A percentile compares a stretch with the other conserved stretches of the same genome.
phyloP scores from a whole-genome alignment of 2,113 vertebrate species.

The Anarrhichthys ocellatus region DNA sequence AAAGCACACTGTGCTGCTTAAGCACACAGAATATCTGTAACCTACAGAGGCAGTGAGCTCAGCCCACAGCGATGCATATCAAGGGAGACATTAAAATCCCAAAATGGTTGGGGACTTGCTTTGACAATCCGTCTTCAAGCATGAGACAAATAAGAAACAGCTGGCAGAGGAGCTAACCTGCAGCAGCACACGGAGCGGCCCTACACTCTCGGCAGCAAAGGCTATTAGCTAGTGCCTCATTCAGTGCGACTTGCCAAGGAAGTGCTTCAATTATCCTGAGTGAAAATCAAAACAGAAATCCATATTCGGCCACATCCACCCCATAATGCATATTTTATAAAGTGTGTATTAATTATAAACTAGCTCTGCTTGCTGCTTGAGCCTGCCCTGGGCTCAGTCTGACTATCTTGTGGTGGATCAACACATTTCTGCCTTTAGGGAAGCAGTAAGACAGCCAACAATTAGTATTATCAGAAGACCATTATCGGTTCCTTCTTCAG shows the following conservation, averaged over 20 bases:
- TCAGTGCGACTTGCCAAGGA: constrained; percentile 53
- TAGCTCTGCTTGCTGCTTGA: constrained; percentile 60
- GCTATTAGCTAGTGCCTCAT: constrained; percentile 46
- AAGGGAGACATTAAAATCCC: constrained; percentile 62
- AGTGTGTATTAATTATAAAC: constrained; percentile 77
- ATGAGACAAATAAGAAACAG: constrained; percentile 67
- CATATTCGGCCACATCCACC: constrained; percentile 69
- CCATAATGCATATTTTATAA: constrained; percentile 77
- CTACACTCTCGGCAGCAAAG: constrained; percentile 23
- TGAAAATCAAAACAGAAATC: constrained; percentile 76
- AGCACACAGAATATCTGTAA: constrained; percentile 62
- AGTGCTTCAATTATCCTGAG: constrained; percentile 65
- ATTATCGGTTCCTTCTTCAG: constrained; percentile 50
- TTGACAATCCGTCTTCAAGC: constrained; percentile 57
- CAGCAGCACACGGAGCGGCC: constrained; percentile 18
- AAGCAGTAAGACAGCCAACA: constrained; percentile 50
- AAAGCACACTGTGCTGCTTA: constrained; percentile 33
- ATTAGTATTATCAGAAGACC: constrained; percentile 61
- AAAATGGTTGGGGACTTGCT: constrained; percentile 57
- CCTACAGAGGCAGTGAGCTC: constrained; percentile 54
- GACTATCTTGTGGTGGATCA: constrained; percentile 61
- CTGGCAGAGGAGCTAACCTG: constrained; percentile 40
- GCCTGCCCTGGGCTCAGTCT: constrained; percentile 54
- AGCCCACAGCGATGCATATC: constrained; percentile 64
- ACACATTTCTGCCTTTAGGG: constrained; percentile 70